Conservation (phyloP, 2,888 invertebrate species). For the Eupithecia abbreviata region DNA sequence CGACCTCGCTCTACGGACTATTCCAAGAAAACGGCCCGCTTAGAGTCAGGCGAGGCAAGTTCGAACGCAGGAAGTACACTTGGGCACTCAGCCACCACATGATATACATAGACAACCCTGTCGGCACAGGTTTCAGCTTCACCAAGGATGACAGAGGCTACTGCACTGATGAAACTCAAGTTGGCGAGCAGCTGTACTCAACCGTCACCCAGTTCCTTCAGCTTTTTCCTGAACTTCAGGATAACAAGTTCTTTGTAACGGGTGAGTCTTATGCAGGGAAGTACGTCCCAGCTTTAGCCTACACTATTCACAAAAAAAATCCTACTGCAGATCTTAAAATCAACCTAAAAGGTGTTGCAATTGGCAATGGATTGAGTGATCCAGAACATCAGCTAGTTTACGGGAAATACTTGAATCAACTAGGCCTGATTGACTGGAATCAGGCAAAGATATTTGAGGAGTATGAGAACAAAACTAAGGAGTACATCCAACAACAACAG, state of each 20-base stretch:
- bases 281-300: constrained; percentile 89
- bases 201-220: constrained; percentile 92
- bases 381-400: constrained; percentile 90
- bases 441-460: constrained; percentile 84
- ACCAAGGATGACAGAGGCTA: constrained; percentile 90
- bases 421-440: constrained; percentile 88
- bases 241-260: constrained; percentile 92
- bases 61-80: constrained; percentile 87
- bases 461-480: constrained; percentile 83
- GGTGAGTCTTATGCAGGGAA: constrained; percentile 96
- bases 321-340: constrained; percentile 86
- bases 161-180: constrained; percentile 90
- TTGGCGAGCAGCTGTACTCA: constrained; percentile 90
- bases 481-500: constrained; percentile 85
- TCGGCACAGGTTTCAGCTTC: constrained; percentile 96
- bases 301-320: constrained; percentile 87
- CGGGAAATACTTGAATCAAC: constrained; percentile 90
- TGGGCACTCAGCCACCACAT: constrained; percentile 92
- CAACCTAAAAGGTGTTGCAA: constrained; percentile 88
- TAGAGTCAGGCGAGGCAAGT: constrained; percentile 61
- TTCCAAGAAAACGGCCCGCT: constrained; percentile 93
- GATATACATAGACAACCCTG: constrained; percentile 96
- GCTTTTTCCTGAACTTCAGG: constrained; percentile 89
- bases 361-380: constrained; percentile 92
- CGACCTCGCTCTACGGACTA: constrained; percentile 90